Conservation (phyloP, 2,888 invertebrate genomes). For the Willowsia nigromaculata region DNA sequence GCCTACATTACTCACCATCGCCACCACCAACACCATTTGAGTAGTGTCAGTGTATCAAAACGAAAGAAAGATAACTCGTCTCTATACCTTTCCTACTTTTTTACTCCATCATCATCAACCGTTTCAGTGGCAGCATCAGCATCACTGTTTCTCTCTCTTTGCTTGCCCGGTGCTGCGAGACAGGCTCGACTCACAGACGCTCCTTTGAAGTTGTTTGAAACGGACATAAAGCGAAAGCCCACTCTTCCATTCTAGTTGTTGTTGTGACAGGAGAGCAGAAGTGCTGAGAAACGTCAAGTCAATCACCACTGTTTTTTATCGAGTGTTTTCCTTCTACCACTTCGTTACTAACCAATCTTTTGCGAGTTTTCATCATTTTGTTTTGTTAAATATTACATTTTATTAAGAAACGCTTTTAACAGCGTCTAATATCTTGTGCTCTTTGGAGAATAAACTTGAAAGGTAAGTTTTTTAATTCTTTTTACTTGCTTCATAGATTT, state of each 20-base stretch:
- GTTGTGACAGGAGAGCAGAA: constrained; percentile 40
- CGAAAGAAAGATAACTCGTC: background rate
- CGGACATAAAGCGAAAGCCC: constrained; percentile 28
- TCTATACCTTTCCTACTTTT: background rate
- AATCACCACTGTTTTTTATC: background rate
- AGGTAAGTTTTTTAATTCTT: too few species aligned
- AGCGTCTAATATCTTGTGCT: too few species aligned
- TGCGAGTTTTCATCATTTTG: background rate
- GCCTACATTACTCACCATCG: background rate
- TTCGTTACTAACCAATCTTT: background rate
- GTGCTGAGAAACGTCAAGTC: constrained; percentile 16
- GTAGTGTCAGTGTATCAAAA: too few species aligned
- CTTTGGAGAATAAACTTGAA: too few species aligned
- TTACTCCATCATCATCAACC: background rate
- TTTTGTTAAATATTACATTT: background rate
- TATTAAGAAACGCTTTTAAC: too few species aligned
- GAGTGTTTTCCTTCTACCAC: too few species aligned
- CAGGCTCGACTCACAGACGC: constrained; percentile 56
- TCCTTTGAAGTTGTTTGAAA: constrained; percentile 65
- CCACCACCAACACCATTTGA: background rate
- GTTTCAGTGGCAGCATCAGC: background rate
- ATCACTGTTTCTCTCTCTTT: background rate
- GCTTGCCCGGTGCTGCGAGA: background rate
- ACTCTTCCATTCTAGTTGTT: background rate
- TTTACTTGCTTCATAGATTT: too few species aligned